Evolutionary conservation across 2,113 vertebrate genomes (phyloP).

Genomic region (Natator depressus): DNA sequence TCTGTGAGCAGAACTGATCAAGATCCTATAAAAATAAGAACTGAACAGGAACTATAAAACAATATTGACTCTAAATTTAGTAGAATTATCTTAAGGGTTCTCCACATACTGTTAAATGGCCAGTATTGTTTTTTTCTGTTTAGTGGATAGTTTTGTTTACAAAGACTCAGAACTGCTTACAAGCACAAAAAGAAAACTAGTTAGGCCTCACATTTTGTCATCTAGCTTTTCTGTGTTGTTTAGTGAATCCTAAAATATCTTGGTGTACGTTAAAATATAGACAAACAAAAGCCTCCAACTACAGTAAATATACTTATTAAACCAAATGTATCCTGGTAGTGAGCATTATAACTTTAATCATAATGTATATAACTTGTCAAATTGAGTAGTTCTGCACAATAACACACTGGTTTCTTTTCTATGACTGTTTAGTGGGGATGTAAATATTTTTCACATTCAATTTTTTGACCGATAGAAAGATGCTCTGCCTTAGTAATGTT

Average conservation of each 20-base stretch:
- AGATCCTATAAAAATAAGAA: accelerated
- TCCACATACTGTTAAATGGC: not conserved
- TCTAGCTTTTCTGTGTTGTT: not conserved
- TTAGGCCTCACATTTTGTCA: not conserved
- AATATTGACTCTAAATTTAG: not conserved
- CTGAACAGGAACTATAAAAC: not conserved
- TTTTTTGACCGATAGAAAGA: not conserved
- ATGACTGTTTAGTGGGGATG: not conserved
- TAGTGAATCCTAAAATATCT: not conserved
- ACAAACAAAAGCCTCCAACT: not conserved
- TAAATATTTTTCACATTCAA: not conserved
- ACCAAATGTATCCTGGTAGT: not conserved
- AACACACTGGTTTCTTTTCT: not conserved
- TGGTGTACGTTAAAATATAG: not conserved
- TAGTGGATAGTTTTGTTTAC: not conserved
- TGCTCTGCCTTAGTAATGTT: not conserved
- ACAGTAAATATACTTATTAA: not conserved
- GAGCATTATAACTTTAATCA: not conserved
- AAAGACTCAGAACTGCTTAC: not conserved
- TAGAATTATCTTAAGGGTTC: not conserved
- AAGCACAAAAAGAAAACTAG: not conserved
- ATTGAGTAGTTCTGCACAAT: not conserved
- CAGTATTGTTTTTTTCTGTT: too few relatives aligned
- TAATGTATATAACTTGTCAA: not conserved
- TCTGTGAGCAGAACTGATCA: not conserved